Evolutionary conservation across 2,888 invertebrate genomes (phyloP).

Genomic region (Phyllotreta cruciferae): DNA sequence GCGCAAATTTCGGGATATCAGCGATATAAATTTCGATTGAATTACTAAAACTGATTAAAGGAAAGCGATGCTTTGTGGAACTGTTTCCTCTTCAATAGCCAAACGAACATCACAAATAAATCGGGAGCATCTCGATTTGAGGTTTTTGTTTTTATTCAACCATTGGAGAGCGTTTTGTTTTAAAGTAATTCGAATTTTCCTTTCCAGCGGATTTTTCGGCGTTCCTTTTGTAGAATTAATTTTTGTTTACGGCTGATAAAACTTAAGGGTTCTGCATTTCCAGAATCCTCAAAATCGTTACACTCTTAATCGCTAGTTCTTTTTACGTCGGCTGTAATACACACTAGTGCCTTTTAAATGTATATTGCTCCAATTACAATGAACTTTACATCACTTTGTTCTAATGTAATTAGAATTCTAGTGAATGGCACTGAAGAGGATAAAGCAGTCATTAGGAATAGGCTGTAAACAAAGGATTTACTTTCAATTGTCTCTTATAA

Average conservation of each 20-base stretch:
- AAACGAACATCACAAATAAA: slow-evolving; percentile 16
- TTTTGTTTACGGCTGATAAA: no score
- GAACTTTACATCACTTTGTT: slow-evolving; percentile 54
- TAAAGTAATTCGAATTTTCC: slow-evolving; percentile 12
- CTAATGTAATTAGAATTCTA: slow-evolving; percentile 52
- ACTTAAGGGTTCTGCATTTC: no score
- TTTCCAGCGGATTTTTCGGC: neutral
- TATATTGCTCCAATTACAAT: slow-evolving; percentile 45
- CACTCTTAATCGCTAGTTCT: no score
- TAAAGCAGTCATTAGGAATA: slow-evolving; percentile 41
- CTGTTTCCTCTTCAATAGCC: slow-evolving; percentile 15
- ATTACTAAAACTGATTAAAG: slow-evolving; percentile 21
- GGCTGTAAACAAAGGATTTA: slow-evolving; percentile 37
- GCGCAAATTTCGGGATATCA: neutral
- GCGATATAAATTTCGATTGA: slow-evolving; percentile 7
- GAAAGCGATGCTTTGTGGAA: slow-evolving; percentile 20
- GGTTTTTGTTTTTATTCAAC: slow-evolving; percentile 11
- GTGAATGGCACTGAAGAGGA: slow-evolving; percentile 47
- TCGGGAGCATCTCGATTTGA: slow-evolving; percentile 11
- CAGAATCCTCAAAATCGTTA: no score
- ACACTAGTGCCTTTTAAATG: no score
- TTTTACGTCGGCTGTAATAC: no score
- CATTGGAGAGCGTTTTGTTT: neutral
- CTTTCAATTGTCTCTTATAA: slow-evolving; percentile 24
- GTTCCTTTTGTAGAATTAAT: neutral